A percentile compares a stretch with the other conserved stretches of the same genome.
These are phyloP conservation scores for Sarcophaga subvicina DNA, from an alignment of 2,888 invertebrate species.

Conservation along the genomic window DNA sequence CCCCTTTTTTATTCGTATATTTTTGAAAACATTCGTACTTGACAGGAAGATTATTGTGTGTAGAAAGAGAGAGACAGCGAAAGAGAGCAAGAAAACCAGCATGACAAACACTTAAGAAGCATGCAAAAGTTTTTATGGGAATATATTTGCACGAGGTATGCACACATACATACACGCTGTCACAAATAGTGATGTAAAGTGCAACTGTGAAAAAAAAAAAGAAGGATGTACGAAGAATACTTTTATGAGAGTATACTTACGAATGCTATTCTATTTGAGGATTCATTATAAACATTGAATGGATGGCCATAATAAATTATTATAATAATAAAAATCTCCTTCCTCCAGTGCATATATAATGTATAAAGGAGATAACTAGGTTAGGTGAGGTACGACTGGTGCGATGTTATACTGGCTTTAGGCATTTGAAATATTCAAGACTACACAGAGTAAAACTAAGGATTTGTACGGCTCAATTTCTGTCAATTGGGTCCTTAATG, in stretches of 20 bases:
- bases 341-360: background rate
- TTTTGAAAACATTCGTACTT: background rate
- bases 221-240: background rate
- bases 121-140: slow-evolving; percentile 28
- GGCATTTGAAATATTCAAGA: no score
- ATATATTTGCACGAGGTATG: background rate
- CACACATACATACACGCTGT: background rate
- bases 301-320: slow-evolving; percentile 16
- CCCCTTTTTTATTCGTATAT: background rate
- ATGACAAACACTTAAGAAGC: slow-evolving; percentile 34
- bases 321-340: background rate
- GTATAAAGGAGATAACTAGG: no score
- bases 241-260: no score
- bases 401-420: no score
- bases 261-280: background rate
- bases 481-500: no score
- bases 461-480: no score
- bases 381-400: no score
- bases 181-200: slow-evolving; percentile 8
- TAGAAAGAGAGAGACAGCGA: no score
- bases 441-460: no score
- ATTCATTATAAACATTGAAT: background rate
- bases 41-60: slow-evolving; percentile 33
- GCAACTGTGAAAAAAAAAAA: background rate
- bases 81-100: background rate